Conservation (phyloP, 53 echinoderm and acorn worm genomes). For the Mesocentrotus franciscanus region DNA sequence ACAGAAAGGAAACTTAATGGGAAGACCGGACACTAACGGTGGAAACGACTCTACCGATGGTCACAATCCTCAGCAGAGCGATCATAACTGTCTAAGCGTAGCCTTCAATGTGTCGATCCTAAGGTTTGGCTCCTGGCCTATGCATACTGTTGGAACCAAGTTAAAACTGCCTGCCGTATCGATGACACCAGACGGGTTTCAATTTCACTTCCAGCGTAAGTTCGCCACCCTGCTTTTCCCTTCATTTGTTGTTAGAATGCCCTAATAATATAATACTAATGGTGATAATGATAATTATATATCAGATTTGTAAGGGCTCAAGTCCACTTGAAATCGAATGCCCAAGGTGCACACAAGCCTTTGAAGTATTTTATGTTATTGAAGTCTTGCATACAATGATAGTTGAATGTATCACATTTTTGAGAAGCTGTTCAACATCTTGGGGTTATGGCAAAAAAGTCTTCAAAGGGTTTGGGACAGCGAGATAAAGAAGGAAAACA, state of each 20-base stretch:
- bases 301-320: too few relatives aligned
- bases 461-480: too few relatives aligned
- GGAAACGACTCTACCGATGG: constrained; percentile 3
- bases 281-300: too few relatives aligned
- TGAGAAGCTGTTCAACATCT: too few relatives aligned
- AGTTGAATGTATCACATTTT: not conserved
- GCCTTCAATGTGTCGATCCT: constrained; percentile 66
- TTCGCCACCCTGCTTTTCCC: not conserved
- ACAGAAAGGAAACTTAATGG: constrained; percentile 25
- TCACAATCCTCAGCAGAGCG: not conserved
- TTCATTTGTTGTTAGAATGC: too few relatives aligned
- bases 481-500: too few relatives aligned
- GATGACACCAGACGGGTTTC: constrained; percentile 62
- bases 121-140: constrained; percentile 70
- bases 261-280: too few relatives aligned
- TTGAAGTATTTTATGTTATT: not conserved
- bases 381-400: not conserved
- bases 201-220: constrained; percentile 69
- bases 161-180: constrained; percentile 44
- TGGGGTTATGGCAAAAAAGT: too few relatives aligned
- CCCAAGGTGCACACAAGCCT: too few relatives aligned
- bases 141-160: not conserved
- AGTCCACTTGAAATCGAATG: too few relatives aligned
- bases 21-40: not conserved
- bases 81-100: not conserved